Base-by-base conservation (phyloP, 2,113 vertebrate genomes). In the Oryzias curvinotus region DNA sequence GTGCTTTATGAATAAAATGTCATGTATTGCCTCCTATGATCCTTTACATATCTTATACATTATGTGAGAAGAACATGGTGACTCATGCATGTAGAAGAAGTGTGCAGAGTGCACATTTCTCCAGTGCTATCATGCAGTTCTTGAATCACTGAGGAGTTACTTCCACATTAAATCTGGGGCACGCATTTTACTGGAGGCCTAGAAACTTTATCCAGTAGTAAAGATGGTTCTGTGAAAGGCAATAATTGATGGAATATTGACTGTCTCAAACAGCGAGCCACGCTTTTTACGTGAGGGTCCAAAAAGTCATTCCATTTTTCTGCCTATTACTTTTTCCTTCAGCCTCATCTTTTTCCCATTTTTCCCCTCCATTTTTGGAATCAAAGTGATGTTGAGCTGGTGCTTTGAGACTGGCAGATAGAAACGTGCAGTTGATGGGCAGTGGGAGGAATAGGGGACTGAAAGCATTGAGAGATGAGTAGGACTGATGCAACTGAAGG, bases 251-350 rank as follows among this genome's bases (percentile, higher is more conserved):
- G 76, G 80, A 87, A 80, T 88, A 86, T 88, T 88, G 87, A 78
- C 86, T 85, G 82, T 78, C 80, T 89, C 52, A 16, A 80, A 82
- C 77, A 87, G 79, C 71, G 63, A 80, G 77, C 73, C 65, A 80
- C 47, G 55, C 77, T 82, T 88, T 36, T 87, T 84, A 84, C 81
- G 85, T 83, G 84, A 89, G 77, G 80, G 82, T 79, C 85, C 73
- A 62, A 66, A 87, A 88, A 91, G 88, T 83, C 80, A 87, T 89
- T 89, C 89, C 83, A 89, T 88, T 86, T 90, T 85, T 89, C 87
- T 90, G 87, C 85, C 83, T 76, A 90, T 89, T 90, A 87, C 86
- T 82, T 88, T 86, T 88, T 77, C 76, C 69, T 77, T 62, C 57
- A 45, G 70, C 47, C 47, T 48, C 44, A 23, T 52, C 65, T 42